Evolutionary conservation across 2,113 vertebrate genomes (phyloP), one percentile per base, ranked within the genome.

Genomic region (Vidua chalybeata): DNA sequence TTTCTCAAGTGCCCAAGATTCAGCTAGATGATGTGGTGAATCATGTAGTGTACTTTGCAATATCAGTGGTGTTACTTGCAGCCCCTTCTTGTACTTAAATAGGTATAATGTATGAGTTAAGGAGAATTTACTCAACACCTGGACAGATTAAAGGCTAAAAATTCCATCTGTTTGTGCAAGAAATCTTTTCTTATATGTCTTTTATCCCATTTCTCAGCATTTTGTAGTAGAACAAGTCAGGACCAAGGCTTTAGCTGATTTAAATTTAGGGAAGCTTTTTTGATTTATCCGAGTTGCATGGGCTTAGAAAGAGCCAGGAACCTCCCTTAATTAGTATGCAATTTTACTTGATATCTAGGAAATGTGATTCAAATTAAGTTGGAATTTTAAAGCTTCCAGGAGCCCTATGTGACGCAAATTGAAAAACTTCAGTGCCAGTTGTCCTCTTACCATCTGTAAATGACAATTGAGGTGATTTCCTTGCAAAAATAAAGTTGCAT

Each of bases 341-440:
- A 87, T 94, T 93, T 89, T 92, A 49, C n/a, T 88, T 15, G n/a
- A 51, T 78, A 3, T 81, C 56, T 84, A 78, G 45, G 52, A 95
- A 93, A 71, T 48, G 19, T 89, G 48, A 77, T 94, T 93, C 30
- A 92, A 87, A 90, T 81, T 35, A 72, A 63, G 18, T 37, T 80
- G 39, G 43, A 91, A 84, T 33, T 66, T 4, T 77, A 91, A 93
- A 78, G 3, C 45, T 77, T 96, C 72, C 48, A 84, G 41, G 21
- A 91, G 19, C 2, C 23, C 24, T 73, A 3, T 56, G 73, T 86
- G 79, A 52, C 52, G 8, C 0, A n/a, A 90, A 62, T 23, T 23
- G 33, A 90, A 90, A 74, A 28, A 71, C 63, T 62, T 66, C 33
- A 52, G 13, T 84, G 58, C 24, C 43, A 45, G 8, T 71, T 35